Percentiles rank a stretch among this genome's conserved stretches.
Conservation (phyloP, 1,140 invertebrate species). For the Coenobita brevimanus region DNA sequence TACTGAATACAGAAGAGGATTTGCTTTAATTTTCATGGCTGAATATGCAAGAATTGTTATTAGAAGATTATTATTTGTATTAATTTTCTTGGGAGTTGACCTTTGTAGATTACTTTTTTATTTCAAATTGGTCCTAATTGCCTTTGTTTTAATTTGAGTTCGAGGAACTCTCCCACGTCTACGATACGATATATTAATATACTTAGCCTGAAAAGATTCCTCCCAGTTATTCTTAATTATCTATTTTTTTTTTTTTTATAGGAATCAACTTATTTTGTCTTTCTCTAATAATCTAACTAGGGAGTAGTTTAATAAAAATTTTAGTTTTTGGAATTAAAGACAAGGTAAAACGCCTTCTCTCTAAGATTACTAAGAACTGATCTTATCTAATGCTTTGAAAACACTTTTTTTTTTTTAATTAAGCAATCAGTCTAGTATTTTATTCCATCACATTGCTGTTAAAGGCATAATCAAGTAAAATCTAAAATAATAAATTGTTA, state of each 20-base stretch:
- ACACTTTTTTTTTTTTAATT: not conserved
- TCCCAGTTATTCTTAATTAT: slow-evolving; percentile 76
- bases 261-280: not conserved
- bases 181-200: slow-evolving; percentile 80
- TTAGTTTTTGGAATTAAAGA: too few species aligned
- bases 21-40: too few species aligned
- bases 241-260: slow-evolving; percentile 71
- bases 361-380: too few species aligned
- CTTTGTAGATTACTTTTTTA: slow-evolving; percentile 74
- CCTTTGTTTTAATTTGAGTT: slow-evolving; percentile 78
- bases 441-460: too few species aligned
- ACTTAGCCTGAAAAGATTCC: slow-evolving; percentile 77
- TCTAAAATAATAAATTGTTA: too few species aligned
- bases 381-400: not conserved
- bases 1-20: too few species aligned
- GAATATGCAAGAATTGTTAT: slow-evolving; percentile 83
- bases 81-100: too few species aligned
- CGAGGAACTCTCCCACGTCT: slow-evolving; percentile 77
- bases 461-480: too few species aligned
- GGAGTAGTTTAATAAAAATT: too few species aligned
- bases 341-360: too few species aligned
- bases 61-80: slow-evolving; percentile 77
- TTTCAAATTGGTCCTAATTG: slow-evolving; percentile 73
- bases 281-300: not conserved
- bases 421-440: too few species aligned